These are phyloP conservation scores for Megatriorchis doriae DNA, from an alignment of 2,113 vertebrate genomes.

Conservation along the genomic window DNA sequence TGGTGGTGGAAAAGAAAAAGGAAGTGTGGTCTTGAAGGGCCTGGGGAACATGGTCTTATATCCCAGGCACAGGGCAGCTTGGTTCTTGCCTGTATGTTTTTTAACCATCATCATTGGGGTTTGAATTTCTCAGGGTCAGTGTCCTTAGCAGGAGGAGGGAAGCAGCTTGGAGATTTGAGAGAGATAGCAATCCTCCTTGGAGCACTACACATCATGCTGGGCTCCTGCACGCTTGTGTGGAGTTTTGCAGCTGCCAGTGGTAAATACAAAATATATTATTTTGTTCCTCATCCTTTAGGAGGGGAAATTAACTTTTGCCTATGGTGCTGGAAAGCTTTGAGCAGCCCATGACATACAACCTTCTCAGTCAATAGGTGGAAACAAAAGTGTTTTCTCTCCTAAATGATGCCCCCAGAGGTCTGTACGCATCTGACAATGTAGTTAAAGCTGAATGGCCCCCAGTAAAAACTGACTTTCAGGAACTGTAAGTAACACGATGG, in stretches of 20 bases:
- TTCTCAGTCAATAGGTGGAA: neutral
- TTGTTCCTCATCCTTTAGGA: neutral
- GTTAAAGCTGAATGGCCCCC: neutral
- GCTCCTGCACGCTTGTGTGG: neutral
- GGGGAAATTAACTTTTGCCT: neutral
- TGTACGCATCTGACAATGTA: neutral
- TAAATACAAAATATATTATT: neutral
- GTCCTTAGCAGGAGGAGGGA: neutral
- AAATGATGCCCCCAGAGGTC: neutral
- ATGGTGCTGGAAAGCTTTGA: neutral
- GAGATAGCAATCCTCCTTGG: neutral
- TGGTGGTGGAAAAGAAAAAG: neutral
- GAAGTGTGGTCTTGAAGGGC: neutral
- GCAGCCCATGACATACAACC: neutral
- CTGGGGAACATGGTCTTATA: neutral
- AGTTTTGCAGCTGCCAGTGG: neutral
- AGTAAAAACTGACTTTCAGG: neutral
- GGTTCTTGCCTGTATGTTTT: neutral
- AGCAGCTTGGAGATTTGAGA: neutral
- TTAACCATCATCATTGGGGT: neutral
- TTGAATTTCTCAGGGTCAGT: neutral
- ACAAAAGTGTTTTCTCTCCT: neutral
- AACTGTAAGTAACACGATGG: neutral
- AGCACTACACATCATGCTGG: rapidly evolving
- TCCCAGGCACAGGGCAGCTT: neutral